Evolutionary conservation across 2,888 invertebrate genomes (phyloP).

Genomic region (Acanthosepion lycidas): DNA sequence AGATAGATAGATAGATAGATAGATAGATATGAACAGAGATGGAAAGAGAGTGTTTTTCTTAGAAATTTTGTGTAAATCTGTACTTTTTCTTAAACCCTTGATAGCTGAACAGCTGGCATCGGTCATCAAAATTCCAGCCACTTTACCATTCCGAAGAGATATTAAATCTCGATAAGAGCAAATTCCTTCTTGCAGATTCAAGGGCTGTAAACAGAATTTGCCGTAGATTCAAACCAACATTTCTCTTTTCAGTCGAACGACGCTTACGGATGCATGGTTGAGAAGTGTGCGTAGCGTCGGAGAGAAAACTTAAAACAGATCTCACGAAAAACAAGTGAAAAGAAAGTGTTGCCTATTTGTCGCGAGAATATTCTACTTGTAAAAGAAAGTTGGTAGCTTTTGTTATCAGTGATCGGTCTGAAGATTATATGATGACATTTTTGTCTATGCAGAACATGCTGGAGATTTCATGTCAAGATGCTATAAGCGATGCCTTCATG

Average conservation of each 20-base stretch:
- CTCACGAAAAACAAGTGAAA: background rate
- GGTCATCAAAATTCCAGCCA: background rate
- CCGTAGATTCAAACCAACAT: background rate
- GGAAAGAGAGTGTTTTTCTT: background rate
- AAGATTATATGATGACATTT: too few species aligned
- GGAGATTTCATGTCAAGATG: too few species aligned
- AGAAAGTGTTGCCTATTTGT: too few species aligned
- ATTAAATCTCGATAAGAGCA: background rate
- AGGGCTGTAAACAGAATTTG: constrained; percentile 17
- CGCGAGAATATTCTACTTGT: too few species aligned
- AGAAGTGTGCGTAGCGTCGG: background rate
- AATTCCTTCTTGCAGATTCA: background rate
- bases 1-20: background rate
- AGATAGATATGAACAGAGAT: background rate
- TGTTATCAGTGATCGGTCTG: too few species aligned
- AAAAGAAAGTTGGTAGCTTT: too few species aligned
- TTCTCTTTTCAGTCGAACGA: background rate
- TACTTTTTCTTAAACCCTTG: background rate
- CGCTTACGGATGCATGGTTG: background rate
- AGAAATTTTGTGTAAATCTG: background rate
- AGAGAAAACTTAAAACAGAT: background rate
- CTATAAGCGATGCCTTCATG: too few species aligned
- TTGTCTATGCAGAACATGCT: too few species aligned
- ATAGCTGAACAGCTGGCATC: background rate
- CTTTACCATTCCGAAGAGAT: background rate